phyloP scores from a whole-genome alignment of 92 coral and sea anemone genomes.

The Phymanthus crucifer region DNA sequence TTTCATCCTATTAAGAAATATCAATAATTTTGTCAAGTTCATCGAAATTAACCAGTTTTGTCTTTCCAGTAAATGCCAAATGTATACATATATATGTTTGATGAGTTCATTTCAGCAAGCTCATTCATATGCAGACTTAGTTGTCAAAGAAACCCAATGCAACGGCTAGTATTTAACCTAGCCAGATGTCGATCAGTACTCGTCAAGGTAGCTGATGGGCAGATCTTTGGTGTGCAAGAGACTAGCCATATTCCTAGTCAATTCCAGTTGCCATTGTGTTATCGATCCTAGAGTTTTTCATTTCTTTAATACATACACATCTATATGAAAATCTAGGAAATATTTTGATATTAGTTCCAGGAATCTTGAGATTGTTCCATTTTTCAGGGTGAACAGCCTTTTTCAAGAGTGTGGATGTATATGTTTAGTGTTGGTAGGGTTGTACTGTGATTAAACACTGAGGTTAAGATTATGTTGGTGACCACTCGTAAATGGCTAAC shows the following conservation, averaged over 20 bases:
- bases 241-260: not conserved
- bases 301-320: not conserved
- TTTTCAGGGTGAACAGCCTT: not conserved
- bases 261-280: not conserved
- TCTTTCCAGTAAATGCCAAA: not conserved
- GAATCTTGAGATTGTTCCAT: not conserved
- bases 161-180: slow-evolving; percentile 6
- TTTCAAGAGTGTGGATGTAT: not conserved
- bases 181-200: slow-evolving; percentile 1
- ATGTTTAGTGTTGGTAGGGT: not conserved
- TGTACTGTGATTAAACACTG: not conserved
- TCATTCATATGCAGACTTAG: slow-evolving; percentile 1
- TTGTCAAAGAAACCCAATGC: slow-evolving; percentile 29
- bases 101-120: not conserved
- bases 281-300: not conserved
- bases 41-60: not conserved
- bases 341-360: not conserved
- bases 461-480: not conserved
- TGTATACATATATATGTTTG: not conserved
- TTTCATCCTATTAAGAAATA: not conserved
- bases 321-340: not conserved
- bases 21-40: slow-evolving; percentile 4
- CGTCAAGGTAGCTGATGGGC: slow-evolving; percentile 28
- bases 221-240: not conserved
- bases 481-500: not conserved